Evolutionary conservation across 2,888 invertebrate species (phyloP), one percentile per base, ranked within the genome.

Genomic region (Cyclophora albipunctata): DNA sequence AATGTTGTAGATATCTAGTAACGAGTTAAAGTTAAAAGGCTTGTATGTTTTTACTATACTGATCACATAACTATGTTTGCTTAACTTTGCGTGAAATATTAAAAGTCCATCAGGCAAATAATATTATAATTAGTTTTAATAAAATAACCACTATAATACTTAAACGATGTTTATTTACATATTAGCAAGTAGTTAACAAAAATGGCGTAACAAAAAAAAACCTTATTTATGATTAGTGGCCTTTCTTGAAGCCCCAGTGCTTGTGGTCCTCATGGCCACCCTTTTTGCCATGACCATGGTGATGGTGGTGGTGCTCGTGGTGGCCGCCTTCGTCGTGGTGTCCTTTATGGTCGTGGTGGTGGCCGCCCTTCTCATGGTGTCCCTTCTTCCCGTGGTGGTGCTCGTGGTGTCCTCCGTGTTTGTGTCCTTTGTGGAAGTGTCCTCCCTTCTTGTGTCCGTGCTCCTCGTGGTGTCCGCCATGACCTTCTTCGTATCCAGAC

Each of bases 301-400:
- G 92, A 75, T 94, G 93, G 53, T 91, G 91, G 75, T 94, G 92
- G 67, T 95, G 94, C 60, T 93, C 93, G 52, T 94, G 92, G 68
- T 95, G 94, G 40, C 94, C 93, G 35, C 92, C 93, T 57, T 93
- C 92, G 57, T 93, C 92, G 76, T 95, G 94, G 81, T 95, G 94
- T 0, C 95, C 95, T 63, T 93, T 92, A 69, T 95, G 92, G 6
- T 94, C 93, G 68, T 95, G 92, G 75, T 94, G 92, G 73, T 95
- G 94, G 54, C 92, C 92, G 34, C 95, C 95, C 75, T 95, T 93
- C 71, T 94, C 93, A 69, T 93, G 92, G 68, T 93, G 91, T 2
- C 94, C 94, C 76, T 95, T 94, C 81, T 95, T 93, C 53, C 94
- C 94, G 63, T 94, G 92, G 69, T 94, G 92, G 69, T 93, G 93